Evolutionary conservation across 2,888 invertebrate species (phyloP), one percentile per base, ranked within the genome.

Genomic region (Synanthedon andrenaeformis): DNA sequence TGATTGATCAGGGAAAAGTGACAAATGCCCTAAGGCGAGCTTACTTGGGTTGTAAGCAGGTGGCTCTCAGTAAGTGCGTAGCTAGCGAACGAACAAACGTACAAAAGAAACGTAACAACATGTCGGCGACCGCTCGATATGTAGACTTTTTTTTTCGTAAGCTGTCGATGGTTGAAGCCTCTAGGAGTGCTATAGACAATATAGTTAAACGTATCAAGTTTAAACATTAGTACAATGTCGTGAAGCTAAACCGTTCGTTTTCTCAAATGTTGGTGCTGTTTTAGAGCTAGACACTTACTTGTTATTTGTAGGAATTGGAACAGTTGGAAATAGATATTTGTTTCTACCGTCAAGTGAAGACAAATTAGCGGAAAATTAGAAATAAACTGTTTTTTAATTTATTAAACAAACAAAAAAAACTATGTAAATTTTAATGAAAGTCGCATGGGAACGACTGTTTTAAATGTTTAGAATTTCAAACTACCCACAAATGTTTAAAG

Each of bases 11-110:
- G 88, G 88, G 88, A 74, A 88, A 82, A 83, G 84, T 88, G 82
- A 84, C 83, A 70, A 78, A 75, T 69, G 88, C 88, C 70, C 79
- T 88, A 65, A 82, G 88, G 77, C 79, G 86, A 69, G 87, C 85
- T 62, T 88, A 88, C 81, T 87, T 87, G 79, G 82, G 86, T 86
- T 88, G 86, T 88, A 88, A 88, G 82, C 79, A 76, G 76, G 79
- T 84, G 73, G 88, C 88, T 72, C 87, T 86, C 87, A 88, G 88
- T 88, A 88, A 88, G 88, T 87, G 72, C 72, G 79, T 86, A 86
- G 85, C 65, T 56, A 64, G 61, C 35, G 35, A 35, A 35, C 35
- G 35, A 35, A 35, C 35, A 35, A 35, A 35, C 35, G 35, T 35
- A 35, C 35, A 35, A 35, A n/a, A 12, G 6, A 45, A 52, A 51